A percentile compares a stretch with the other conserved stretches of the same genome.
Evolutionary conservation across 2,888 invertebrate genomes (phyloP).

Genomic region (Drosophila austrosaltans): DNA sequence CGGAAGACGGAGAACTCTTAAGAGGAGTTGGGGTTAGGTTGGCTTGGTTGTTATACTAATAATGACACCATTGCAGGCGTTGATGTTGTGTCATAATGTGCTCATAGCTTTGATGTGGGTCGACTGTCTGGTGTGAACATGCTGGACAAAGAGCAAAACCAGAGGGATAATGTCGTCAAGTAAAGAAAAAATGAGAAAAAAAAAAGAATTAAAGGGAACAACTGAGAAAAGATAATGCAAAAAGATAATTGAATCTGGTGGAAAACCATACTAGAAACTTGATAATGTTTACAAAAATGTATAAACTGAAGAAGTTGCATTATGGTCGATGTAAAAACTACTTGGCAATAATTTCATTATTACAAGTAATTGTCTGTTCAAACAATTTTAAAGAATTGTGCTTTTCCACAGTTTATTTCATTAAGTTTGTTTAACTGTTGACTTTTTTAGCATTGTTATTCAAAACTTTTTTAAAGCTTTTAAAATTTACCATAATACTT

Average conservation of each 20-base stretch:
- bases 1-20: not conserved
- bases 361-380: too few species aligned
- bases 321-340: not conserved
- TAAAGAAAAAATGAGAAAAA: not conserved
- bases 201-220: not conserved
- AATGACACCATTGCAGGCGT: slow-evolving; percentile 56
- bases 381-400: too few species aligned
- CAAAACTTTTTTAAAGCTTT: too few species aligned
- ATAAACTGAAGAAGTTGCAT: not conserved
- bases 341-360: not conserved
- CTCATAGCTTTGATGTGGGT: slow-evolving; percentile 49
- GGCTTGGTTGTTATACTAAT: slow-evolving; percentile 30
- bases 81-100: slow-evolving; percentile 59
- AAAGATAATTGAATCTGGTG: slow-evolving; percentile 6
- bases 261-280: not conserved
- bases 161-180: not conserved
- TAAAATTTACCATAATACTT: too few species aligned
- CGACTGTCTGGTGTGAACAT: slow-evolving; percentile 9
- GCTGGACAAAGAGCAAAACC: not conserved
- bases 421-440: too few species aligned
- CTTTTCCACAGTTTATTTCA: too few species aligned
- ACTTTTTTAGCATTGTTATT: too few species aligned
- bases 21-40: not conserved
- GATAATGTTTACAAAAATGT: not conserved
- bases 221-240: not conserved